Evolutionary conservation across 1,140 invertebrate genomes (phyloP).

Genomic region (Antheraea pernyi): DNA sequence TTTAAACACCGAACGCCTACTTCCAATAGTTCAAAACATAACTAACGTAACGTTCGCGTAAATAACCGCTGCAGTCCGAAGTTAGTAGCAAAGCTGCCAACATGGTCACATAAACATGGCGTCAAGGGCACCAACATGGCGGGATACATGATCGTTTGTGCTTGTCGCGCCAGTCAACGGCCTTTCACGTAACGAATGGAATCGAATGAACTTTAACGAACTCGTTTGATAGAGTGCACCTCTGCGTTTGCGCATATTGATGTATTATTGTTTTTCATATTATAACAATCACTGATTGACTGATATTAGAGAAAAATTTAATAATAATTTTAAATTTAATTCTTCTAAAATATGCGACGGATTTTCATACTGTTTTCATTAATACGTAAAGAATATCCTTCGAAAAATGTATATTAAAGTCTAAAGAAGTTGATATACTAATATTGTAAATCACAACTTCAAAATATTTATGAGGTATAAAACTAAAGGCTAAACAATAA

Average conservation of each 20-base stretch:
- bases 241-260: slow-evolving; percentile 23
- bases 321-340: too few relatives aligned
- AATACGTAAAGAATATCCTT: too few relatives aligned
- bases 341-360: too few relatives aligned
- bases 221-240: slow-evolving; percentile 37
- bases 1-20: background rate
- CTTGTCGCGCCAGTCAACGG: slow-evolving; percentile 54
- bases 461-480: background rate
- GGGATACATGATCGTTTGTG: background rate
- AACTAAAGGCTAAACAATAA: too few relatives aligned
- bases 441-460: too few relatives aligned
- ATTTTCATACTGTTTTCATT: too few relatives aligned
- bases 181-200: slow-evolving; percentile 51
- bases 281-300: background rate
- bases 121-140: slow-evolving; percentile 43
- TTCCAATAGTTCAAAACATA: slow-evolving; percentile 50
- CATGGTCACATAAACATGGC: slow-evolving; percentile 25
- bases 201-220: slow-evolving; percentile 40
- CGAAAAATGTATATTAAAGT: too few relatives aligned
- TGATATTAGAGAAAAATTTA: too few relatives aligned
- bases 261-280: background rate
- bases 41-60: slow-evolving; percentile 60
- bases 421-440: too few relatives aligned
- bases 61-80: slow-evolving; percentile 55
- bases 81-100: slow-evolving; percentile 55